These are phyloP conservation scores for Lasiurus cinereus DNA, from an alignment of 2,113 vertebrate species.

Conservation along the genomic window DNA sequence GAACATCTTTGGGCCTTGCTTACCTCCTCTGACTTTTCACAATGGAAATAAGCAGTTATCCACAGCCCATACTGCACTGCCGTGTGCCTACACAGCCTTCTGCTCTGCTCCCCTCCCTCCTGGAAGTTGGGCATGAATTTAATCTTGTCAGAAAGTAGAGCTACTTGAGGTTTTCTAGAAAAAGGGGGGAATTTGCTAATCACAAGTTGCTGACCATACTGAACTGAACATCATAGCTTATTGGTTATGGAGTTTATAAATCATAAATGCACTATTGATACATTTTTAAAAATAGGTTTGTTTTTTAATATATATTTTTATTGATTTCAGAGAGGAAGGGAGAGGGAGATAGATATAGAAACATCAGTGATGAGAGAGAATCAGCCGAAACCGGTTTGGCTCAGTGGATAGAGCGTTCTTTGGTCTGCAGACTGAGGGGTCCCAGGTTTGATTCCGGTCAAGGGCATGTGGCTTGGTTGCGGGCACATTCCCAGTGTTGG, in stretches of 20 bases:
- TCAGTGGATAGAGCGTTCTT: too few species aligned
- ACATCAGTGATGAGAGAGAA: too few species aligned
- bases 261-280: slow-evolving; percentile 25
- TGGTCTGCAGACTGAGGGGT: too few species aligned
- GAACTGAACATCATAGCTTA: background rate
- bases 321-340: too few species aligned
- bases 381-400: too few species aligned
- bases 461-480: too few species aligned
- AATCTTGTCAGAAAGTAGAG: background rate
- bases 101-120: background rate
- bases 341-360: too few species aligned
- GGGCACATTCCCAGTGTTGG: too few species aligned
- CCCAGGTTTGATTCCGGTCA: too few species aligned
- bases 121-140: background rate
- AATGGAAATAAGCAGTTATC: background rate
- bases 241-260: slow-evolving; percentile 26
- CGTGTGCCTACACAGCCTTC: background rate
- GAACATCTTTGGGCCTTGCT: background rate
- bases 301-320: too few species aligned
- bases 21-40: slow-evolving; percentile 21
- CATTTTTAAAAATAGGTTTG: too few species aligned
- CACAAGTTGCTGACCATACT: background rate
- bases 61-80: background rate
- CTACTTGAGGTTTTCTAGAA: slow-evolving; percentile 9
- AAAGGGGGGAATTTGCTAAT: background rate